Evolutionary conservation across 2,888 invertebrate genomes (phyloP).

Genomic region (Plusia festucae): DNA sequence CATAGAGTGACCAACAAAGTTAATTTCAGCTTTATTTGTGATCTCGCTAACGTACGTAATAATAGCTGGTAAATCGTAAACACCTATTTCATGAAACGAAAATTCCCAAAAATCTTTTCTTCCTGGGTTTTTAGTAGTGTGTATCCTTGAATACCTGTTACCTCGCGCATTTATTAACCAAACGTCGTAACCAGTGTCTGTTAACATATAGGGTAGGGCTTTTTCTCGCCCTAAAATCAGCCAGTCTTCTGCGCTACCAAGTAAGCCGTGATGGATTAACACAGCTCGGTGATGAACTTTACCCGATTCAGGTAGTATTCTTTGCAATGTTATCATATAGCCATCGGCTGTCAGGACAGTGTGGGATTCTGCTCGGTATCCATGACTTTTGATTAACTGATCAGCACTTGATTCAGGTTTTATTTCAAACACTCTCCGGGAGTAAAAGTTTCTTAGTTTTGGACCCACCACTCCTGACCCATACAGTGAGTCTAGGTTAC

Average conservation of each 20-base stretch:
- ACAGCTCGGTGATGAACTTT: slow-evolving; percentile 43
- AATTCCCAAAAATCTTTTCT: slow-evolving; percentile 69
- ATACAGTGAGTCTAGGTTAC: neutral
- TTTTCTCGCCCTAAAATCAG: slow-evolving; percentile 64
- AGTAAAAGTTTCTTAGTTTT: neutral
- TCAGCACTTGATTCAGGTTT: slow-evolving; percentile 17
- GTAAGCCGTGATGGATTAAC: slow-evolving; percentile 69
- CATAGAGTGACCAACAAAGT: slow-evolving; percentile 72
- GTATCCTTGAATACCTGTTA: slow-evolving; percentile 68
- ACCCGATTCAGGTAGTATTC: slow-evolving; percentile 49
- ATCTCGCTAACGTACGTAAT: slow-evolving; percentile 64
- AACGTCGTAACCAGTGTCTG: slow-evolving; percentile 86
- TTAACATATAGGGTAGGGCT: slow-evolving; percentile 75
- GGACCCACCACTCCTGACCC: neutral
- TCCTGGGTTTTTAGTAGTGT: slow-evolving; percentile 44
- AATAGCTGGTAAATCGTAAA: slow-evolving; percentile 66
- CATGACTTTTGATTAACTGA: slow-evolving; percentile 49
- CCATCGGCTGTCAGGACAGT: slow-evolving; percentile 67
- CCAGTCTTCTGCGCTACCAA: slow-evolving; percentile 74
- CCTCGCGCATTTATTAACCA: slow-evolving; percentile 87
- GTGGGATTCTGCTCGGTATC: slow-evolving; percentile 64
- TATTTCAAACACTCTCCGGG: neutral
- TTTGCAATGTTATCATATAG: slow-evolving; percentile 66
- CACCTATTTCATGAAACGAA: slow-evolving; percentile 75
- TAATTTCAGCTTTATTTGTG: slow-evolving; percentile 55